Evolutionary conservation across 1,140 invertebrate genomes (phyloP), one percentile per base, ranked within the genome.

Genomic region (Maniola jurtina): DNA sequence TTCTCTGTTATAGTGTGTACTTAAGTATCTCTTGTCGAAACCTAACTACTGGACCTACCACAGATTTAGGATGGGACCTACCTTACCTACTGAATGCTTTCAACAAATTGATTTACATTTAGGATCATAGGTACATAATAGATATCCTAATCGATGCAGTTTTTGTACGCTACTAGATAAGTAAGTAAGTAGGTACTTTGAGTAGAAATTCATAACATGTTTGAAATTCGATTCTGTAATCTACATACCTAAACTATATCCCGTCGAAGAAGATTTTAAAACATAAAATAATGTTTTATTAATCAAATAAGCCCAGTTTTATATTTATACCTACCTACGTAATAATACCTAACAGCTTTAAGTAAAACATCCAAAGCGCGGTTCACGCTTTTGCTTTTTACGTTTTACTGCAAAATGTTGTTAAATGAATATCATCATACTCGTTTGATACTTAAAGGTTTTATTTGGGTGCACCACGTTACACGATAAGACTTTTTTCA

Each of bases 331-430:
- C 42, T 45, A 81, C 73, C 70, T 76, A 64, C 64, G 70, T 72
- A 77, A 75, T 79, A 80, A 76, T 79, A n/a, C n/a, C n/a, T n/a
- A 82, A 81, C 74, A 76, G 79, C 42, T 45, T 79, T 80, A 83
- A 83, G 79, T 84, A 84, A 83, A 84, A 87, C 74, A 80, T 82
- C 76, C 70, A 81, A 82, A 84, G 77, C 82, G 76, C 79, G 78
- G 80, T 76, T 64, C 71, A 71, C 65, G 67, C 71, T 56, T 71
- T 72, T 69, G 66, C 72, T 77, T 77, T 80, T 72, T 72, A 74
- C 61, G 64, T 71, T 70, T 66, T 47, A 56, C 66, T 67, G 10
- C 52, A 4, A 25, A 8, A 66, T 42, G 42, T 11, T 52, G 58
- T 25, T n/a, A 38, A 10, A 35, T 61, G 2, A 80, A 77, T 77